These are phyloP conservation scores for Callopanchax toddi DNA, from an alignment of 2,113 vertebrate species.

Conservation along the genomic window DNA sequence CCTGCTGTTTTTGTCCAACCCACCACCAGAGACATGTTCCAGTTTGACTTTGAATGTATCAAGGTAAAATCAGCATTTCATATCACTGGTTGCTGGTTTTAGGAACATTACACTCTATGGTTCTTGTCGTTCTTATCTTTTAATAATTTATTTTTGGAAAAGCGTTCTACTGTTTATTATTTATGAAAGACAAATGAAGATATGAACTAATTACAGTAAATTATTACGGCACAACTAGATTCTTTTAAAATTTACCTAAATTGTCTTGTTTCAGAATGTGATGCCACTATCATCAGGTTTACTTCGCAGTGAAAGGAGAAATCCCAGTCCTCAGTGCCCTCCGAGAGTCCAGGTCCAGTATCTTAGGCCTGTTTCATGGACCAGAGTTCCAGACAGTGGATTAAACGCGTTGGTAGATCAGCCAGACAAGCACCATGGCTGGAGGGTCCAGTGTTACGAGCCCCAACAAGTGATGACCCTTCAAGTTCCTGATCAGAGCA, in stretches of 20 bases:
- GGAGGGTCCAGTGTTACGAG: constrained; percentile 87
- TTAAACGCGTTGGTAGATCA: constrained; percentile 83
- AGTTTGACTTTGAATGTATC: constrained; percentile 91
- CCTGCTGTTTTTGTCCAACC: constrained; percentile 95
- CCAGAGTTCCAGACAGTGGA: constrained; percentile 85
- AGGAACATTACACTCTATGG: no score
- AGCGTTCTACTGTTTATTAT: no score
- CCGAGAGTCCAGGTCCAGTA: constrained; percentile 90
- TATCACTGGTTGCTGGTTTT: no score
- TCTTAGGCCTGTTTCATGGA: constrained; percentile 86
- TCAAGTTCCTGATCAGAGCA: constrained; percentile 94
- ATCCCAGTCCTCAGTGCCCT: constrained; percentile 87
- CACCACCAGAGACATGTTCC: constrained; percentile 90
- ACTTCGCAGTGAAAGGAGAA: constrained; percentile 89
- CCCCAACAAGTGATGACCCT: constrained; percentile 90
- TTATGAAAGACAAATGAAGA: no score
- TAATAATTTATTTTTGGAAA: no score
- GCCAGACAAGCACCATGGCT: constrained; percentile 87
- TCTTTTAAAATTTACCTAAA: no score
- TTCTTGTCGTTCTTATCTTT: no score
- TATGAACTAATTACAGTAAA: no score
- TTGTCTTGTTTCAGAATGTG: constrained; percentile 81
- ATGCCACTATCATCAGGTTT: constrained; percentile 93
- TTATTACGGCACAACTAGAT: no score
- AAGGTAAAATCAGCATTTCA: constrained; percentile 91